Evolutionary conservation across 2,888 invertebrate genomes (phyloP).

Genomic region (Gymnoscelis rufifasciata): DNA sequence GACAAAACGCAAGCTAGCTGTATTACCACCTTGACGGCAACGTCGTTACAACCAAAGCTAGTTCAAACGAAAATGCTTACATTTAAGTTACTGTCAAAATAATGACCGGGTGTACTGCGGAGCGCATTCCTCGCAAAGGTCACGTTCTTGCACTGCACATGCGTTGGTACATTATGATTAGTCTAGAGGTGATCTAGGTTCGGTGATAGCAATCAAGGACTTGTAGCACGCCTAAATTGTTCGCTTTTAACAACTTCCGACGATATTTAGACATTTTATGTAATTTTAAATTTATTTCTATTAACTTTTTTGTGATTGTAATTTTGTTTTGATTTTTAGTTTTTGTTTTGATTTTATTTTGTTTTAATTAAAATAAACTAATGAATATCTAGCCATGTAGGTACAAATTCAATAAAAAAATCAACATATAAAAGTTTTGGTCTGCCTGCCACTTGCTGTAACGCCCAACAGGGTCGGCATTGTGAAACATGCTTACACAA

Average conservation of each 20-base stretch:
- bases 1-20: too few species aligned
- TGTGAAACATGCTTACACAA: too few species aligned
- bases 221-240: neutral
- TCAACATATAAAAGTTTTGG: too few species aligned
- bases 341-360: neutral
- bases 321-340: neutral
- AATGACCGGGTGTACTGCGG: constrained; percentile 26
- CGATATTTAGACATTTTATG: too few species aligned
- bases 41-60: neutral
- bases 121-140: constrained; percentile 29
- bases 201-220: neutral
- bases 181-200: neutral
- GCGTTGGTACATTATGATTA: neutral
- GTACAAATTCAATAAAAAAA: too few species aligned
- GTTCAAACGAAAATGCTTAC: too few species aligned
- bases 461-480: too few species aligned
- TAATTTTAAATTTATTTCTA: too few species aligned
- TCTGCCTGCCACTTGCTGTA: too few species aligned
- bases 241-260: neutral
- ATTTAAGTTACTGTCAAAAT: constrained; percentile 2
- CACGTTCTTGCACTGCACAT: constrained; percentile 8
- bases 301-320: neutral
- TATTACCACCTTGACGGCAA: too few species aligned
- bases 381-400: too few species aligned
- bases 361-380: too few species aligned